Evolutionary conservation across 2,888 invertebrate species (phyloP), one percentile per base, ranked within the genome.

Genomic region (Tachina lurida): DNA sequence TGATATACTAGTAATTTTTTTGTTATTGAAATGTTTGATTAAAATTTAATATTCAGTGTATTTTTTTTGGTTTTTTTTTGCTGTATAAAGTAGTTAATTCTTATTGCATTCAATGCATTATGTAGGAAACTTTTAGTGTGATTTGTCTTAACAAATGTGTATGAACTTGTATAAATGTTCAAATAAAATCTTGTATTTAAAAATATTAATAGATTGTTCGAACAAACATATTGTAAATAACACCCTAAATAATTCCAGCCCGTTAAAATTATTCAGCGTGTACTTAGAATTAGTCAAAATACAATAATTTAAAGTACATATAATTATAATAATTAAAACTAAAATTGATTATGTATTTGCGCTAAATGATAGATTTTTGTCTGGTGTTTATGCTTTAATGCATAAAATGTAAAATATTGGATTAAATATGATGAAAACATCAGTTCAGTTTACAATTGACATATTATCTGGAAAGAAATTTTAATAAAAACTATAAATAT

Each of bases 181-280:
- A 65, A 43, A 56, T 19, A 22, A 71, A 58, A 74, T 12, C 10
- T 43, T 70, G 1, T 19, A 45, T 17, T 13, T 52, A 10, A 49
- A 52, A 52, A 31, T 52, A 22, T 65, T 65, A 10, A 47, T n/a
- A 60, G 39, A 56, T 52, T 31, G n/a, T 74, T 15, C 13, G 13
- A 73, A 77, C 15, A 68, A 60, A 41, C 10, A 68, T 49, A 58
- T 62, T 41, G 19, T 7, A 62, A 81, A 62, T 70, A 76, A 82
- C 82, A 84, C 62, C 63, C 84, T 67, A 87, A 87, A 83, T 84
- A 87, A 87, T 79, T 79, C 87, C 87, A 87, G 87, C 87, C 87
- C 87, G 47, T 75, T 77, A 49, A 73, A 54, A 84, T 87, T 87
- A 84, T 76, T 81, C 76, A 78, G 87, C 82, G 63, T 87, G 77